Conservation (phyloP, 2,797 vertebrate species). For the Threskiornis aethiopicus region DNA sequence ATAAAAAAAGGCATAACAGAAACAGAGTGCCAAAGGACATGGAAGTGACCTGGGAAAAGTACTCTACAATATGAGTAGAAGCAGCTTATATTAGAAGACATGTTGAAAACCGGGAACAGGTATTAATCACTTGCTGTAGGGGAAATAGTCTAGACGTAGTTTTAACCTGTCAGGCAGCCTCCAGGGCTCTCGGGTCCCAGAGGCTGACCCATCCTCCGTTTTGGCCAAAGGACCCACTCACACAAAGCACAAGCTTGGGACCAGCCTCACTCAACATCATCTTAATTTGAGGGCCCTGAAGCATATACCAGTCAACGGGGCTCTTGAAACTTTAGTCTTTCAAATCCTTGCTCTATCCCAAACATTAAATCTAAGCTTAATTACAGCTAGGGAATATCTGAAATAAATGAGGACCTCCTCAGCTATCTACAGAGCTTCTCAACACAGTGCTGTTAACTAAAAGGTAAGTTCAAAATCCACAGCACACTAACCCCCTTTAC, state of each 20-base stretch:
- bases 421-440: background rate
- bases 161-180: background rate
- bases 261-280: background rate
- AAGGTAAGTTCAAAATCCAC: background rate
- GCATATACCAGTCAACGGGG: background rate
- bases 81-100: background rate
- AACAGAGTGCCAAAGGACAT: background rate
- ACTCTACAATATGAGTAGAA: background rate
- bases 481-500: background rate
- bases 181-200: background rate
- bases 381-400: background rate
- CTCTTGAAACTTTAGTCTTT: background rate
- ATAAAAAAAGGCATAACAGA: background rate
- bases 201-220: background rate
- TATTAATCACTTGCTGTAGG: background rate
- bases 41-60: background rate
- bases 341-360: background rate
- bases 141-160: background rate
- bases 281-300: background rate
- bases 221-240: background rate
- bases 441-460: background rate
- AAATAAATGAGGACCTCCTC: background rate
- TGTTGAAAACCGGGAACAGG: rapidly evolving
- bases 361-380: background rate
- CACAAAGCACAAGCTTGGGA: background rate